Evolutionary conservation across 2,113 vertebrate genomes (phyloP).

Genomic region (Monarcha castaneiventris): DNA sequence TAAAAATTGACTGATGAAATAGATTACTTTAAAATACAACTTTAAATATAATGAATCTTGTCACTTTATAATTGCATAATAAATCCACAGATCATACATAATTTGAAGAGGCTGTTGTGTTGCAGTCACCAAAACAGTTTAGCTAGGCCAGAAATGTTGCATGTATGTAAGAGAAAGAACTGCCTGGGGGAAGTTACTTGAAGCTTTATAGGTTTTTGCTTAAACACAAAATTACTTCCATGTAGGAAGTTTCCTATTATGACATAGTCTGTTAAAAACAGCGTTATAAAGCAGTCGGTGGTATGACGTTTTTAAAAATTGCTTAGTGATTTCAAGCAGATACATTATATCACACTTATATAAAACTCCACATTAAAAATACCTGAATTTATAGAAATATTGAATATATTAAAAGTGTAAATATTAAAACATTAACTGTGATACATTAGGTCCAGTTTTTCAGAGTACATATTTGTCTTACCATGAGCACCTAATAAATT

Average conservation of each 20-base stretch:
- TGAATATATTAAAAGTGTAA: not conserved
- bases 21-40: not conserved
- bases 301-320: not conserved
- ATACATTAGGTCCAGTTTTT: not conserved
- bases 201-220: not conserved
- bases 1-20: not conserved
- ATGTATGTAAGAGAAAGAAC: rapidly evolving
- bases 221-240: not conserved
- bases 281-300: not conserved
- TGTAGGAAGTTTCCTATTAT: not conserved
- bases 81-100: not conserved
- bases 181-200: not conserved
- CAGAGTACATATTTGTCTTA: not conserved
- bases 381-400: not conserved
- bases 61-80: not conserved
- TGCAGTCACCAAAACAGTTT: not conserved
- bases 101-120: not conserved
- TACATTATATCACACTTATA: not conserved
- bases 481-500: not conserved
- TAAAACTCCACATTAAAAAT: not conserved
- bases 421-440: not conserved
- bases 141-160: not conserved
- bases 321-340: not conserved
- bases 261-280: not conserved
- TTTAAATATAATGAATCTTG: not conserved